A percentile compares a stretch with the other conserved stretches of the same genome.
These are phyloP conservation scores for Acromyrmex heyeri DNA, from an alignment of 1,140 invertebrate species.

Conservation along the genomic window DNA sequence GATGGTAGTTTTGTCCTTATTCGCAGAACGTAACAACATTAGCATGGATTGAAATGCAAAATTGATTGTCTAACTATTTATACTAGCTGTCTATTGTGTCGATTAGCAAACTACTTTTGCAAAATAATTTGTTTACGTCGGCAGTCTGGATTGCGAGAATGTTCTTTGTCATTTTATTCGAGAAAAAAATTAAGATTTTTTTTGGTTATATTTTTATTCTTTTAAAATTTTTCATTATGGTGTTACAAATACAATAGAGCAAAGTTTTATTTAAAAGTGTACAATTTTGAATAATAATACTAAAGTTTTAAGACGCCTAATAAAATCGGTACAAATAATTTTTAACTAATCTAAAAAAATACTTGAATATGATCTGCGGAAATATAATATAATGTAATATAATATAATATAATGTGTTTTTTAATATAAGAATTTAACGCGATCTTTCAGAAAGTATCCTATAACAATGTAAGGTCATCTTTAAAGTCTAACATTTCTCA, in stretches of 20 bases:
- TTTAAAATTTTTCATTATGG: not conserved
- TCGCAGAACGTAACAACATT: not conserved
- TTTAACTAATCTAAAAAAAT: not conserved
- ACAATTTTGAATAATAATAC: not conserved
- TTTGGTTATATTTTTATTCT: no score
- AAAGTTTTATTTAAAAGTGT: not conserved
- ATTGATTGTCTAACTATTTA: conserved; percentile 11
- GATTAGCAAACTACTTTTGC: not conserved
- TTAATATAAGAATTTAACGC: not conserved
- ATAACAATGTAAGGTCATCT: not conserved
- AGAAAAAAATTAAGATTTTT: not conserved
- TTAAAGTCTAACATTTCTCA: not conserved
- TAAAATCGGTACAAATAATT: not conserved
- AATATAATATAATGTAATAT: not conserved
- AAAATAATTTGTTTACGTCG: not conserved
- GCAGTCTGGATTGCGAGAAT: not conserved
- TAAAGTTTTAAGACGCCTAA: not conserved
- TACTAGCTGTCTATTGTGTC: not conserved
- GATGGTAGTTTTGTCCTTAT: conserved; percentile 1
- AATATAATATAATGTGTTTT: not conserved
- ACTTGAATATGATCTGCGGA: not conserved
- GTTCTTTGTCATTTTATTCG: not conserved
- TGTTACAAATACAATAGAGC: not conserved
- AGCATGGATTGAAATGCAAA: not conserved
- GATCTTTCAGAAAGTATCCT: not conserved